phyloP scores from a whole-genome alignment of 2,113 vertebrate genomes.

The Nettapus auritus region DNA sequence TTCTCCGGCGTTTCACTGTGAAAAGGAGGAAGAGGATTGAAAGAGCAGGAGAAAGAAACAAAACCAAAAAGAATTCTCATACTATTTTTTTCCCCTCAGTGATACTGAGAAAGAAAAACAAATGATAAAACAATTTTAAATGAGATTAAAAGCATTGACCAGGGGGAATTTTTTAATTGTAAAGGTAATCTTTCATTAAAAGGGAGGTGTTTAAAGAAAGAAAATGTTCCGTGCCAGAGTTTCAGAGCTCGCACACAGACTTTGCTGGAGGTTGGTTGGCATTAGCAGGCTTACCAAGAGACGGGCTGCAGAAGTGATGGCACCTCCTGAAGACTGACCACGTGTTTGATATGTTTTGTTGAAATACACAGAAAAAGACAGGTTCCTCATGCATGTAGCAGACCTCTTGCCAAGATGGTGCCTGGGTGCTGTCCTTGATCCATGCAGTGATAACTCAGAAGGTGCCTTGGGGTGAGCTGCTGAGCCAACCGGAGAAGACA shows the following conservation, averaged over 20 bases:
- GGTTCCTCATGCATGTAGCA: not conserved
- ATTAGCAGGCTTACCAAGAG: not conserved
- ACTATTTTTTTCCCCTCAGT: not conserved
- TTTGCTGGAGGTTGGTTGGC: not conserved
- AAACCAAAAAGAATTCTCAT: not conserved
- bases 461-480: not conserved
- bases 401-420: not conserved
- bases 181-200: not conserved
- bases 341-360: not conserved
- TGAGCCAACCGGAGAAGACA: not conserved
- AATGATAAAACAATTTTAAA: not conserved
- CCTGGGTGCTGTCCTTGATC: not conserved
- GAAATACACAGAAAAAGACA: not conserved
- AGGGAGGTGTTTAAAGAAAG: not conserved
- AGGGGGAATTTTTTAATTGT: not conserved
- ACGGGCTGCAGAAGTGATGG: not conserved
- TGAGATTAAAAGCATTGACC: not conserved
- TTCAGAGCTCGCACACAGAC: not conserved
- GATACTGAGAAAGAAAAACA: not conserved
- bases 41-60: not conserved
- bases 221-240: not conserved
- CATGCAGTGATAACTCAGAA: not conserved
- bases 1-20: not conserved
- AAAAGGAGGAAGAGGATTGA: not conserved
- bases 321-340: not conserved